phyloP scores from a whole-genome alignment of 2,888 invertebrate genomes.

The Lomographa bimaculata region DNA sequence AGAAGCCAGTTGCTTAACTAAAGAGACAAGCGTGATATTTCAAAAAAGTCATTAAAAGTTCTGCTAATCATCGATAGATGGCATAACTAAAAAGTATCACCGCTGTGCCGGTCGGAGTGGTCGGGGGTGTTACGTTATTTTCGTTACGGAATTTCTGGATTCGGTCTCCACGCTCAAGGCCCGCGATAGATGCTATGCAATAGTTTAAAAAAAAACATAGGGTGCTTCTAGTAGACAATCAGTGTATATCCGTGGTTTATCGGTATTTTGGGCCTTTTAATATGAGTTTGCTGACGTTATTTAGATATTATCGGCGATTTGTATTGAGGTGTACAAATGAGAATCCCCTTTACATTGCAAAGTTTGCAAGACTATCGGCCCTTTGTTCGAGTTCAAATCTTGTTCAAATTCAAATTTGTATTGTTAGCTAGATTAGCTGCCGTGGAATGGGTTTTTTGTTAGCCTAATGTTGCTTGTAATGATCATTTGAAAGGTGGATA shows the following conservation, averaged over 20 bases:
- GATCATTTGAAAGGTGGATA: too few relatives aligned
- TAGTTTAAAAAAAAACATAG: too few relatives aligned
- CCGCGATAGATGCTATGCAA: too few relatives aligned
- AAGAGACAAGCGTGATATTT: too few relatives aligned
- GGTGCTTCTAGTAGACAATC: slow-evolving; percentile 27
- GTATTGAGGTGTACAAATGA: slow-evolving; percentile 78
- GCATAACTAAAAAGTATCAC: too few relatives aligned
- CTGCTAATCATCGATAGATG: too few relatives aligned
- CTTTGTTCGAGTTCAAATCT: slow-evolving; percentile 39
- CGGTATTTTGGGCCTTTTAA: slow-evolving; percentile 69
- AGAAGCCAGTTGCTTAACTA: too few relatives aligned
- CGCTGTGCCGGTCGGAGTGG: too few relatives aligned
- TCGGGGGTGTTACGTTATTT: too few relatives aligned
- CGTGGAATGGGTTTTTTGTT: slow-evolving; percentile 17
- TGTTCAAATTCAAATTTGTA: slow-evolving; percentile 33
- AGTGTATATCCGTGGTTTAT: slow-evolving; percentile 38
- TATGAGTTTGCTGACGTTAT: slow-evolving; percentile 67
- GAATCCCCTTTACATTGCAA: slow-evolving; percentile 51
- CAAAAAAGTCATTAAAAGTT: too few relatives aligned
- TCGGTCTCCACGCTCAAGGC: too few relatives aligned
- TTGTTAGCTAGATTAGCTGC: slow-evolving; percentile 32
- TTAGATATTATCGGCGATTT: slow-evolving; percentile 66
- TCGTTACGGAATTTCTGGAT: too few relatives aligned
- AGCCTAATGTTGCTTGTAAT: slow-evolving; percentile 19
- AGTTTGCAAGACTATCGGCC: slow-evolving; percentile 47